Evolutionary conservation across 2,797 vertebrate genomes (phyloP).

Genomic region (Enteromius unitaeniatus): DNA sequence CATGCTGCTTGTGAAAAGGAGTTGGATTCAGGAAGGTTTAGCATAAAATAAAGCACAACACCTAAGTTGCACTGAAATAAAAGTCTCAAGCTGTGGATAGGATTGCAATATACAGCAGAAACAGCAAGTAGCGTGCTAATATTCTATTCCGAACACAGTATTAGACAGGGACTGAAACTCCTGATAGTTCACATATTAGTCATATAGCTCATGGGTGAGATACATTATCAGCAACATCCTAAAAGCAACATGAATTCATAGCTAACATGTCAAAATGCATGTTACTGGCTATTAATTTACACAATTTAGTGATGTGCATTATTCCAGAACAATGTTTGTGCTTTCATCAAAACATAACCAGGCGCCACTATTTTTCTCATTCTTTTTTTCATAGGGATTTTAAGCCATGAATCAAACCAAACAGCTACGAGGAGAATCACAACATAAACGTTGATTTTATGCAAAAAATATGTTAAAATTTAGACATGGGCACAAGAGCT

Average conservation of each 20-base stretch:
- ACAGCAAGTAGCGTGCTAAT: neutral
- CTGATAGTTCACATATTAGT: neutral
- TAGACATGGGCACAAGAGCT: neutral
- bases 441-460: neutral
- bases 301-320: neutral
- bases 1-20: conserved; percentile 7
- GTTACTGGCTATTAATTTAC: too few relatives aligned
- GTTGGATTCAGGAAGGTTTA: neutral
- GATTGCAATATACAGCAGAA: neutral
- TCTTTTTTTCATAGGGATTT: neutral
- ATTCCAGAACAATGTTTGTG: neutral
- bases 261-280: neutral
- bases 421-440: neutral
- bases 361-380: neutral
- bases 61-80: neutral
- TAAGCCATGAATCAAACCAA: neutral
- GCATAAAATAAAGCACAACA: neutral
- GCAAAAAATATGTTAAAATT: neutral
- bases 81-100: neutral
- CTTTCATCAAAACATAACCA: neutral
- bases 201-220: neutral
- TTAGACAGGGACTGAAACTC: conserved; percentile 1
- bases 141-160: neutral
- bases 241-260: neutral
- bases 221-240: neutral